Conservation (phyloP, 2,888 invertebrate genomes). For the Caenorhabditis sp. region DNA sequence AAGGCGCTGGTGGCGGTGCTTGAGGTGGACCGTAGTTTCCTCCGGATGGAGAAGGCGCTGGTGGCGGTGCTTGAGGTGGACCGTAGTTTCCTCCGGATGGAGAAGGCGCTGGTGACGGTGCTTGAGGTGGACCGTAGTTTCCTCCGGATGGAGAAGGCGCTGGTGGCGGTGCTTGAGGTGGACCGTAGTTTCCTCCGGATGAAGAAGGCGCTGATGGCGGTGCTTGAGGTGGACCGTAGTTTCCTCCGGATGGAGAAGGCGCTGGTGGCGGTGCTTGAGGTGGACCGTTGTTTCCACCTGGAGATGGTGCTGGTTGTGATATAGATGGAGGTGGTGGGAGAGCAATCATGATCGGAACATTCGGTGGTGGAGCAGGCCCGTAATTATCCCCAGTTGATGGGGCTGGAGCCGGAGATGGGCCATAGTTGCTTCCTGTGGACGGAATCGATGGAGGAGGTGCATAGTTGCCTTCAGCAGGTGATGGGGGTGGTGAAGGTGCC, state of each 20-base stretch:
- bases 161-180: too few species aligned
- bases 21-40: constrained; percentile 13
- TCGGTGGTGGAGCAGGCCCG: neutral
- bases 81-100: too few species aligned
- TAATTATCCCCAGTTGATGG: neutral
- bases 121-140: constrained; percentile 11
- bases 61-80: constrained; percentile 9
- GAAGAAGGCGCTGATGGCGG: too few species aligned
- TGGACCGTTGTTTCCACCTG: neutral
- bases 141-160: too few species aligned
- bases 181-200: neutral
- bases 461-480: neutral
- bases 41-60: too few species aligned
- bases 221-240: too few species aligned
- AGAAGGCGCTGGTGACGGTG: constrained; percentile 1
- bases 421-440: neutral
- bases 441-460: constrained; percentile 5
- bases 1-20: neutral
- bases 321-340: constrained; percentile 14
- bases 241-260: neutral
- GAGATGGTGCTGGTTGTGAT: constrained; percentile 14
- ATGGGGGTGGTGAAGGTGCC: constrained; percentile 3
- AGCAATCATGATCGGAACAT: neutral
- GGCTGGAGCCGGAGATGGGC: neutral
- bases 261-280: too few species aligned